phyloP scores from a whole-genome alignment of 2,888 invertebrate genomes.

The Ochropacha duplaris region DNA sequence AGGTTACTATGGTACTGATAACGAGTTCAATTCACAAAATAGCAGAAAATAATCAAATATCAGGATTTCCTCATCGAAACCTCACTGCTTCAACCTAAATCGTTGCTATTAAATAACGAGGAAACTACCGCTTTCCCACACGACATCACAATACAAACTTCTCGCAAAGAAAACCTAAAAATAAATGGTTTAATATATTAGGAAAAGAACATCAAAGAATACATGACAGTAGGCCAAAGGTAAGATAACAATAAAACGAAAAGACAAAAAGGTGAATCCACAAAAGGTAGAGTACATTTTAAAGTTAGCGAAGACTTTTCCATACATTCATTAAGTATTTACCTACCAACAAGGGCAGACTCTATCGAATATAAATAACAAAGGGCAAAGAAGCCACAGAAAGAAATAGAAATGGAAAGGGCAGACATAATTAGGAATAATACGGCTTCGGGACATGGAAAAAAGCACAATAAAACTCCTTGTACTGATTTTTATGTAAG shows the following conservation, averaged over 20 bases:
- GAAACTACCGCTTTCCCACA: constrained; percentile 4
- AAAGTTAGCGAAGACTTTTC: constrained; percentile 36
- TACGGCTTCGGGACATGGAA: constrained; percentile 62
- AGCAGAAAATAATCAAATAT: background rate
- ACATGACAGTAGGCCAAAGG: constrained; percentile 23
- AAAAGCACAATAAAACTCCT: constrained; percentile 51
- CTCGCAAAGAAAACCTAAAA: constrained; percentile 8
- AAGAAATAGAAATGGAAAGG: constrained; percentile 51
- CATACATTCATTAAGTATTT: constrained; percentile 44
- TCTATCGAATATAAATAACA: constrained; percentile 54
- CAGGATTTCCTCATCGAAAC: background rate
- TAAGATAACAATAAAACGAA: constrained; percentile 45
- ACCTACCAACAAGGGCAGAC: constrained; percentile 37
- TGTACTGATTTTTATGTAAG: constrained; percentile 36
- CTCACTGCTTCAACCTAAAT: background rate
- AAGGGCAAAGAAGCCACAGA: constrained; percentile 58
- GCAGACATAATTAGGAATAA: constrained; percentile 68
- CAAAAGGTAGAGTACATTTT: constrained; percentile 35
- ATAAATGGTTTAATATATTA: constrained; percentile 22
- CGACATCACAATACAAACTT: constrained; percentile 11
- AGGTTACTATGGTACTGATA: background rate
- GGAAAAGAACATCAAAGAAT: constrained; percentile 33
- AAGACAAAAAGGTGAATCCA: constrained; percentile 29
- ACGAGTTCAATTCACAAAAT: background rate
- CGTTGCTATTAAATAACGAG: background rate